Evolutionary conservation across 2,797 vertebrate genomes (phyloP).

Genomic region (Schizothorax lantsangensis): DNA sequence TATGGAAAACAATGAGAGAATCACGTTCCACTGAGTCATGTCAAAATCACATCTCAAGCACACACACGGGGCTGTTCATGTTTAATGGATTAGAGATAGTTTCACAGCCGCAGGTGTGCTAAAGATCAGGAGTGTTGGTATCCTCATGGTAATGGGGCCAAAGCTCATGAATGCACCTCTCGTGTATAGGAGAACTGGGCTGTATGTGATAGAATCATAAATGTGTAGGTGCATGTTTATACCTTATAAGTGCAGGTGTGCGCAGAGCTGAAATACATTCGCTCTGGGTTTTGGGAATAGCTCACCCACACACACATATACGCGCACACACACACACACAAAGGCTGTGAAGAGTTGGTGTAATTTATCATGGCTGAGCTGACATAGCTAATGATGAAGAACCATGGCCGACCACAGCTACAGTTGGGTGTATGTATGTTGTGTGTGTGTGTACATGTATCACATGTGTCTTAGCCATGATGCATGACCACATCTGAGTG

Average conservation of each 20-base stretch:
- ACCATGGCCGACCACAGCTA: slow-evolving; percentile 40
- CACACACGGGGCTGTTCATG: slow-evolving; percentile 17
- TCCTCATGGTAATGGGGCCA: neutral
- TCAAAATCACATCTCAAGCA: slow-evolving; percentile 7
- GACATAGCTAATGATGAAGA: slow-evolving; percentile 62
- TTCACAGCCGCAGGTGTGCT: slow-evolving; percentile 11
- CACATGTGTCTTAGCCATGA: slow-evolving; percentile 5
- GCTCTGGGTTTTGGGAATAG: slow-evolving; percentile 26
- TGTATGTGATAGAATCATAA: neutral
- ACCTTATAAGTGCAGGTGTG: slow-evolving; percentile 2
- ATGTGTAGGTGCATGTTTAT: slow-evolving; percentile 17
- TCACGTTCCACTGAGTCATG: neutral
- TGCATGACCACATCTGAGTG: slow-evolving; percentile 24
- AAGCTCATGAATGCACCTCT: slow-evolving; percentile 18
- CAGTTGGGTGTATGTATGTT: neutral
- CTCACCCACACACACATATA: slow-evolving; percentile 17
- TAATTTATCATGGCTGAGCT: slow-evolving; percentile 57
- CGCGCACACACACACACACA: slow-evolving; percentile 13
- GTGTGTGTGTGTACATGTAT: slow-evolving; percentile 11
- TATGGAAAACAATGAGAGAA: slow-evolving; percentile 8
- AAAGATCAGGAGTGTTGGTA: slow-evolving; percentile 23
- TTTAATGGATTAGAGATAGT: slow-evolving; percentile 27
- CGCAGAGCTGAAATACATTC: slow-evolving; percentile 11
- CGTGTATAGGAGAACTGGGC: neutral
- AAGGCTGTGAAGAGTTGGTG: slow-evolving; percentile 49